Conservation (phyloP, 1,140 invertebrate species). For the Penaeus indicus region DNA sequence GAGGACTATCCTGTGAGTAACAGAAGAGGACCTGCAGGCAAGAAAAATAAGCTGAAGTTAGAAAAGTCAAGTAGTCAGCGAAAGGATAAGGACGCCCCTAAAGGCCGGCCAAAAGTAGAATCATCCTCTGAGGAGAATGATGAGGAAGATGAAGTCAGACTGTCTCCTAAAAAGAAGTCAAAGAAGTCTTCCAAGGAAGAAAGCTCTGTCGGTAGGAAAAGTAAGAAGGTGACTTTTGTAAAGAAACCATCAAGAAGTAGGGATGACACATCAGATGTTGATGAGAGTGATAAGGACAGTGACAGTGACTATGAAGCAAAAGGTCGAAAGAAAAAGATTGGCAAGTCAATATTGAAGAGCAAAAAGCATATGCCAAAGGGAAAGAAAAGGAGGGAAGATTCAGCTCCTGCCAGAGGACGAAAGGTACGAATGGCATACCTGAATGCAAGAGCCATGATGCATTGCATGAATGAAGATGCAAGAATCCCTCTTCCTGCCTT, state of each 20-base stretch:
- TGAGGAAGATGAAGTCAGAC: conserved; percentile 42
- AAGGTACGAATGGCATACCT: conserved; percentile 82
- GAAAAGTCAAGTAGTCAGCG: neutral
- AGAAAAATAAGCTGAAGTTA: conserved; percentile 1
- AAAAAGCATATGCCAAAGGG: conserved; percentile 35
- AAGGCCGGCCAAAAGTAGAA: conserved; percentile 46
- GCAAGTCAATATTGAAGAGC: conserved; percentile 28
- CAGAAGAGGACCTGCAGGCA: conserved; percentile 21
- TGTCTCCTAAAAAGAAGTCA: conserved; percentile 1
- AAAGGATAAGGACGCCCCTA: neutral
- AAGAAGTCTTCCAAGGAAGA: conserved; percentile 56
- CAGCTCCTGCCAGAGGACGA: conserved; percentile 29
- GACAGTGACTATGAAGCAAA: conserved; percentile 55
- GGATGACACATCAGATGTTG: conserved; percentile 56
- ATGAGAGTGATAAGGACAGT: conserved; percentile 64
- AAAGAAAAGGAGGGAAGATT: conserved; percentile 32
- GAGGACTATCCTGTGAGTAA: conserved; percentile 19
- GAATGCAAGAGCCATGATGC: conserved; percentile 91
- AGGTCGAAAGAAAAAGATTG: conserved; percentile 49
- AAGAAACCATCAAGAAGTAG: conserved; percentile 36
- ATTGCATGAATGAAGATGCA: conserved; percentile 91
- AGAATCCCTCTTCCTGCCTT: conserved; percentile 69
- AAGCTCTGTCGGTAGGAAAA: conserved; percentile 36
- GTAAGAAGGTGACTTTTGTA: conserved; percentile 49
- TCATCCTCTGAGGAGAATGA: conserved; percentile 55